Conservation (phyloP, 2,113 vertebrate genomes). For the Eptesicus fuscus region DNA sequence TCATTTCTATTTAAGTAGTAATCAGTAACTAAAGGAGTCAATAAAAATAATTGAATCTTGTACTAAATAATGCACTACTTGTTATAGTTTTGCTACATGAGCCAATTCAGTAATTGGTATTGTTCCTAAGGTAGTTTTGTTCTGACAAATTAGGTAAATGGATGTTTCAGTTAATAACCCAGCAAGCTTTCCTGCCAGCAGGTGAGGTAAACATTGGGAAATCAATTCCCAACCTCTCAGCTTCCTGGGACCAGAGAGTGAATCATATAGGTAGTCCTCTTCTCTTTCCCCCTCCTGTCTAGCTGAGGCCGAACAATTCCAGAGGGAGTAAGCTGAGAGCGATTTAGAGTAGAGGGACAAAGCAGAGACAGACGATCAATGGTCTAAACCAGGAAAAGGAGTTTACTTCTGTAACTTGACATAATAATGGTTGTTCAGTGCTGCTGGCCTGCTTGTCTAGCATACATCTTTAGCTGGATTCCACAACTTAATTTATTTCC, state of each 20-base stretch:
- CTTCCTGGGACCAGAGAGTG: constrained; percentile 44
- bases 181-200: constrained; percentile 59
- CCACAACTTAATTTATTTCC: constrained; percentile 60
- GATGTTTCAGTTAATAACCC: constrained; percentile 72
- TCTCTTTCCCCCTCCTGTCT: constrained; percentile 5
- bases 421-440: neutral
- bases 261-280: constrained; percentile 56
- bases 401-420: constrained; percentile 46
- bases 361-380: neutral
- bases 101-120: constrained; percentile 61
- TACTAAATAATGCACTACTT: constrained; percentile 68
- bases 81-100: constrained; percentile 67
- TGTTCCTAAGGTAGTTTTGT: constrained; percentile 72
- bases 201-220: constrained; percentile 61
- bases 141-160: constrained; percentile 74
- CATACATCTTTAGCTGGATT: neutral
- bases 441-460: constrained; percentile 23
- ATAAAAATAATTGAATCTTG: constrained; percentile 70
- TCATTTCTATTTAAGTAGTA: constrained; percentile 69
- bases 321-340: neutral
- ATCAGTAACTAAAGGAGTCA: constrained; percentile 59
- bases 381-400: constrained; percentile 32
- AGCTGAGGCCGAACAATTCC: constrained; percentile 26
- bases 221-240: constrained; percentile 52
- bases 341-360: constrained; percentile 21